Base-by-base conservation (phyloP, 1,140 invertebrate species). In the Pinna nobilis region DNA sequence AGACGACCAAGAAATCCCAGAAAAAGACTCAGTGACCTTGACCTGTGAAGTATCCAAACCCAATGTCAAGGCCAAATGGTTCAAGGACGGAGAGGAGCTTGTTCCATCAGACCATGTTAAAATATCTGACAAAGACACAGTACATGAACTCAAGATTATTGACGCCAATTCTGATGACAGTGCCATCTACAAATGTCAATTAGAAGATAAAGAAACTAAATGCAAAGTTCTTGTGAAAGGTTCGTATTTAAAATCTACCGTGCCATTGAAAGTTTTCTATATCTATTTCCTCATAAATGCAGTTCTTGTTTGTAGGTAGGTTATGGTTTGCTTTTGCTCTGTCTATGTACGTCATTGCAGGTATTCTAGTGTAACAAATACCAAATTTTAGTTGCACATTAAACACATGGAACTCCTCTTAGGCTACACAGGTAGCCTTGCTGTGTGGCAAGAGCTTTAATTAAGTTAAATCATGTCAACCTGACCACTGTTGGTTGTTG, bases 71-170 rank as follows among this genome's bases (percentile, higher is more conserved):
- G 78, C 78, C 41, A 78, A 76, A 73, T 99, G 98, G 98, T 96
- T 93, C 87, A 96, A 96, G 87, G 94, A 95, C 78, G 94, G 94
- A 35, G 93, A 97, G 90, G 80, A 79, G 66, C 50, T 88, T 7
- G 70, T 66, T 47, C 71, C 78, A 20, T 79, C 76, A 61, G 95
- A 97, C 82, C 95, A 96, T 73, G 91, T 97, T 50, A 95, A 96
- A 28, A 77, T 86, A 18, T 51, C 61, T 33, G 74, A 79, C n/a
- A 87, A 89, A 63, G 74, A 75, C 5, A 84, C 77, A 49, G 70
- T 74, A 9, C 87, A 88, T 41, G 83, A 82, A 65, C 78, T 89
- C 23, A 76, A 81, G 51, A 80, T 89, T 20, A 71, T 79, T 15
- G 80, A 86, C 49, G 77, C 83, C 9, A 81, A 70, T 7, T 28